These are phyloP conservation scores for Formica exsecta DNA, from an alignment of 1,140 invertebrate genomes.

Conservation along the genomic window DNA sequence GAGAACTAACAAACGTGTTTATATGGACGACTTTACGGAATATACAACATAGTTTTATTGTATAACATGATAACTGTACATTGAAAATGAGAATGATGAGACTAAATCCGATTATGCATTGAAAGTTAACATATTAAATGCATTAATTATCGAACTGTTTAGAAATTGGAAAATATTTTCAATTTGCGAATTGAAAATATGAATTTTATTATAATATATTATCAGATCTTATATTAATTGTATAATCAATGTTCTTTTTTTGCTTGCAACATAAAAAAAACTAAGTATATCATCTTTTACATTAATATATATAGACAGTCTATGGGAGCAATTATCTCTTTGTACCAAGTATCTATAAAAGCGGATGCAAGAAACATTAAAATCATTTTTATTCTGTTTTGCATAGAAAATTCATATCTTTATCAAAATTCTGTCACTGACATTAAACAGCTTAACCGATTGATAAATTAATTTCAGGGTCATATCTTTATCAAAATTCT, in stretches of 20 bases:
- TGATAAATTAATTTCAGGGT: no score
- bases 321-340: no score
- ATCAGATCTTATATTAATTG: neutral
- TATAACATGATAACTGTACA: constrained; percentile 45
- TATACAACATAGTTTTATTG: constrained; percentile 86
- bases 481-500: no score
- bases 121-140: no score
- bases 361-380: no score
- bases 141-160: neutral
- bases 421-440: no score
- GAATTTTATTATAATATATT: constrained; percentile 11
- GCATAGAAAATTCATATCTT: no score
- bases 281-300: neutral
- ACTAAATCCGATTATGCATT: neutral
- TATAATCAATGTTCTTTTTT: neutral
- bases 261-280: neutral
- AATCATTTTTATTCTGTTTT: no score
- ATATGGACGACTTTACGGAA: constrained; percentile 91
- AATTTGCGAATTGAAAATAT: neutral
- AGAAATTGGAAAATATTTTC: neutral
- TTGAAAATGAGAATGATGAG: neutral
- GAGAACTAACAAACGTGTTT: constrained; percentile 84
- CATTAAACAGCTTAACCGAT: no score
- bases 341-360: no score
- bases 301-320: neutral